A percentile compares a stretch with the other conserved stretches of the same genome.
phyloP scores from a whole-genome alignment of 2,113 vertebrate species.

The Talpa occidentalis region DNA sequence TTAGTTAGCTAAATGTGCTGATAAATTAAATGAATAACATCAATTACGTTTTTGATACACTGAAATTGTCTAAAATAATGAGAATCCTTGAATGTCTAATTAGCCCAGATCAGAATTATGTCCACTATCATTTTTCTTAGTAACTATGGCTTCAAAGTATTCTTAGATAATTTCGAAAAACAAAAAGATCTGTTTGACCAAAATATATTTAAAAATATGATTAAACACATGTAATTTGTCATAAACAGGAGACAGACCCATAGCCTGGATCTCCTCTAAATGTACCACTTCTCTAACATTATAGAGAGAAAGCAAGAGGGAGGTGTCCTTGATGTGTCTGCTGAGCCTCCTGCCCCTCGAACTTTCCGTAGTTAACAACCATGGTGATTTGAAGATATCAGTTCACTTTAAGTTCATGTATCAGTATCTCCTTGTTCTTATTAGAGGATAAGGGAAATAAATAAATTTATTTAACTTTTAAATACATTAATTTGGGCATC shows the following conservation, averaged over 20 bases:
- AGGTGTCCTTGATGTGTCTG: too few species aligned
- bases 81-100: neutral
- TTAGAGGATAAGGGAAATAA: neutral
- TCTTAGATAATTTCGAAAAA: neutral
- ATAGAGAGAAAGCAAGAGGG: fast-evolving
- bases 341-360: neutral
- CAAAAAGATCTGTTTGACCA: neutral
- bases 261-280: too few species aligned
- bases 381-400: neutral
- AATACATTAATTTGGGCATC: neutral
- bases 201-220: neutral
- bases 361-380: neutral
- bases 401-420: too few species aligned
- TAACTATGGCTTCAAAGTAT: neutral
- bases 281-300: too few species aligned
- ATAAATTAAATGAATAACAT: neutral
- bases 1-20: neutral
- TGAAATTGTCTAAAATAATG: neutral
- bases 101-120: neutral
- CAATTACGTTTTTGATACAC: neutral
- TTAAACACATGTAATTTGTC: too few species aligned
- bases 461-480: neutral
- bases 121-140: neutral
- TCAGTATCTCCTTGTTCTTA: neutral
- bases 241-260: neutral